Base-by-base conservation (phyloP, 2,113 vertebrate genomes). In the Oreochromis aureus region DNA sequence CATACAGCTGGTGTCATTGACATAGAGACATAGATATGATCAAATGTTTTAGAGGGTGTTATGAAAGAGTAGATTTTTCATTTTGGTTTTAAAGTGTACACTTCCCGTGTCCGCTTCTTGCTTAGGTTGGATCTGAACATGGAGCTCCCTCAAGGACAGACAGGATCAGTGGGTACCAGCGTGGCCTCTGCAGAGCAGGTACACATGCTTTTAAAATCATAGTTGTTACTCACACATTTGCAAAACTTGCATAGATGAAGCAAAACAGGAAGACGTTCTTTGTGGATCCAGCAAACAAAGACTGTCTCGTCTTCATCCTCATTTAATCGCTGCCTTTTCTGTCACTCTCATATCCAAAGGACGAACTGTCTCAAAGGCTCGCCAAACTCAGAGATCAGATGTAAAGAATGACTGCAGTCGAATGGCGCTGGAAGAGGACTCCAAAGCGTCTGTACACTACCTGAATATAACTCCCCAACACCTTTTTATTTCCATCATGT, bases 71-170 rank as follows among this genome's bases (percentile, higher is more conserved):
- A 48, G 4, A 16, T 2, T 15, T 78, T 78, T 78, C 73, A 53
- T 32, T 78, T 78, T 78, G 7, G 15, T 34, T 53, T 78, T 12
- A 53, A 8, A 51, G 6, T 53, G 73, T 78, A n/a, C 10, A 13
- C 7, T 53, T 78, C 4, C 6, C 10, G 6, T 81, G 27, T 93
- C 4, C 80, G 44, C 34, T 13, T 93, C 3, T 4, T 91, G 34
- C 89, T 85, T 89, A 98, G 98, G 80, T 96, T 99, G 96, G 98
- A 99, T 93, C 96, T 99, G 94, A 99, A 98, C 95, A 96, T 99
- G 98, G 98, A 99, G 93, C 98, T 99, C 90, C 98, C 98, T 85
- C 98, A 99, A 94, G 98, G 98, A 79, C 98, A 99, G 96, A 98
- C 95, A 0, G 98, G 98, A 82, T 98, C 98, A 24, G 97, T 99